These are phyloP conservation scores for Phrynocephalus versicolor DNA, from an alignment of 2,113 vertebrate genomes.

Conservation along the genomic window DNA sequence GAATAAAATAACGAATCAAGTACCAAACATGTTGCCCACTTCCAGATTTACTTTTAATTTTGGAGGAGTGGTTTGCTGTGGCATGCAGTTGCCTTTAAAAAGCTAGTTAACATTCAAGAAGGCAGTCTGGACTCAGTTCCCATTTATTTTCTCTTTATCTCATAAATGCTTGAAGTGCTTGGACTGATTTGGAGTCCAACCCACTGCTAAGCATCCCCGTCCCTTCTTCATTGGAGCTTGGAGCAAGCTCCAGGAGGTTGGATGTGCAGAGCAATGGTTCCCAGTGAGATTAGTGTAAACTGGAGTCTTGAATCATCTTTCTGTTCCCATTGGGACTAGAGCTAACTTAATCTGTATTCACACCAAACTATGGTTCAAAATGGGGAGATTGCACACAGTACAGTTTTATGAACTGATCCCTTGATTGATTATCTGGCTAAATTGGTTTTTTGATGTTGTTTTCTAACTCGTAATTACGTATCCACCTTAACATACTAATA, in stretches of 20 bases:
- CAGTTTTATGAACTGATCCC: not conserved
- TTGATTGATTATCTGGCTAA: constrained; percentile 4
- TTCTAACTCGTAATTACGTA: constrained; percentile 46
- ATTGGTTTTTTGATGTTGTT: constrained; percentile 42
- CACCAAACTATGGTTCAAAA: not conserved
- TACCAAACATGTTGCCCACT: not conserved
- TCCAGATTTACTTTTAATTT: not conserved
- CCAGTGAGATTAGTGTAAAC: not conserved
- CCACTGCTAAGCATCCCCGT: not conserved
- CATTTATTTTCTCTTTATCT: constrained; percentile 39
- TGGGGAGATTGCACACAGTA: not conserved
- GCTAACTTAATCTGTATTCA: not conserved
- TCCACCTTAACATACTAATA: constrained; percentile 76
- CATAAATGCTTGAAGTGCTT: not conserved
- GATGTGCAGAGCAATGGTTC: not conserved
- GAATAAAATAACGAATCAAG: not conserved
- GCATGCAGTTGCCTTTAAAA: not conserved
- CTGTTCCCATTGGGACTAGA: not conserved
- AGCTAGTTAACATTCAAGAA: not conserved
- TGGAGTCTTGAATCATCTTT: no score
- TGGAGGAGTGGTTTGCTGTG: not conserved
- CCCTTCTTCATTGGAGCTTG: not conserved
- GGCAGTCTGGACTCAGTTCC: not conserved
- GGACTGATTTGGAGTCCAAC: not conserved
- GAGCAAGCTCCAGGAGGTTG: not conserved